These are phyloP conservation scores for Petroica traversi DNA, from an alignment of 2,113 vertebrate species.

Conservation along the genomic window DNA sequence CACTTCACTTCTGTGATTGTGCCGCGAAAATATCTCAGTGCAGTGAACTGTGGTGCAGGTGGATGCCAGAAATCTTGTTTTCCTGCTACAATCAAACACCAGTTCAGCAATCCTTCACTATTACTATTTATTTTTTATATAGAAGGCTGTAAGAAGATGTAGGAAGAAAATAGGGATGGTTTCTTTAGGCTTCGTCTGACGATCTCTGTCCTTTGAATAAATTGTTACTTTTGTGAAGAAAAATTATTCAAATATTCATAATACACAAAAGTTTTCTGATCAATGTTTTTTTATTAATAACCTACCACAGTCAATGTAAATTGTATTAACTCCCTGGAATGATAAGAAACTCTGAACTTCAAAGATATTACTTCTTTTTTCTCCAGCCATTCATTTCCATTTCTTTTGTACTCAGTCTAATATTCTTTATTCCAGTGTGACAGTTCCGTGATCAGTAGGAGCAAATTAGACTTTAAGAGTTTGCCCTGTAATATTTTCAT, in stretches of 20 bases:
- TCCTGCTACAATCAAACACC: neutral
- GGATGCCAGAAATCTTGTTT: neutral
- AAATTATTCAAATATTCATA: neutral
- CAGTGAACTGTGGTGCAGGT: neutral
- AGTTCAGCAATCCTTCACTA: neutral
- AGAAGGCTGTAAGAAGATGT: neutral
- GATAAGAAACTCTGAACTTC: neutral
- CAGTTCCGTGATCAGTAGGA: neutral
- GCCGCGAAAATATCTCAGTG: neutral
- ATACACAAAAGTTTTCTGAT: neutral
- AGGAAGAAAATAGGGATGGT: neutral
- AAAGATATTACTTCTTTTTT: neutral
- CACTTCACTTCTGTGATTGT: too few species aligned
- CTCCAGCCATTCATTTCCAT: neutral
- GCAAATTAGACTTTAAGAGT: neutral
- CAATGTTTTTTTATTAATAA: conserved; percentile 18
- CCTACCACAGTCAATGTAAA: neutral
- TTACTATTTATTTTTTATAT: neutral
- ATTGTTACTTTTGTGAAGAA: neutral
- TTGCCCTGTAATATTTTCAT: neutral
- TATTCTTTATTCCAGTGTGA: neutral
- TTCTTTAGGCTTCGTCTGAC: neutral
- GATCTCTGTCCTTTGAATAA: neutral
- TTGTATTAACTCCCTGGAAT: neutral
- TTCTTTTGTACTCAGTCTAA: neutral